Conservation (phyloP, 1,140 invertebrate genomes). For the Parasteatoda tepidariorum region DNA sequence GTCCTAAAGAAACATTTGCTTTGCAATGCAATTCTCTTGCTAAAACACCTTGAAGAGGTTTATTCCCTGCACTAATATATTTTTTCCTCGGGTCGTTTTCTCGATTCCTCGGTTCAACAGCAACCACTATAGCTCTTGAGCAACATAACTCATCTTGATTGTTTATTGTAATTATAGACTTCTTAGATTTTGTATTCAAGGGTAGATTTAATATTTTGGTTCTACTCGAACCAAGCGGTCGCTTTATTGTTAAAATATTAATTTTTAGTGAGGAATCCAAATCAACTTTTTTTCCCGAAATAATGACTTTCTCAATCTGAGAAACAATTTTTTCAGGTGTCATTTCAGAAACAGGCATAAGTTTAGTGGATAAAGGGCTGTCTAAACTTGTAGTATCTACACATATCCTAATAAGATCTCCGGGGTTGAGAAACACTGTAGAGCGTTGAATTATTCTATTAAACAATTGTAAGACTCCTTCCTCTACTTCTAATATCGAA, state of each 20-base stretch:
- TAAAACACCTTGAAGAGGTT: neutral
- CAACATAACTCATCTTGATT: neutral
- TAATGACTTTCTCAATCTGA: neutral
- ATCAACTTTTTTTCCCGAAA: neutral
- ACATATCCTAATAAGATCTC: too few relatives aligned
- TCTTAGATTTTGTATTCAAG: neutral
- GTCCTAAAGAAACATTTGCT: too few relatives aligned
- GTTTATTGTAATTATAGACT: neutral
- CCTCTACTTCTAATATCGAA: too few relatives aligned
- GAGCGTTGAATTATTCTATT: too few relatives aligned
- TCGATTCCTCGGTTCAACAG: neutral
- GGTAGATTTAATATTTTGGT: neutral
- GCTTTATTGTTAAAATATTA: neutral
- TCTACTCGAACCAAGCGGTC: neutral
- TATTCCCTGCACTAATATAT: neutral
- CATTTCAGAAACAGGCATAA: too few relatives aligned
- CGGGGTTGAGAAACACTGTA: too few relatives aligned
- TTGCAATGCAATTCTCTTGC: neutral
- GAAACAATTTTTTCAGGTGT: too few relatives aligned
- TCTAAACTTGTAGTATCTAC: too few relatives aligned
- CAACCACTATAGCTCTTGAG: too few relatives aligned
- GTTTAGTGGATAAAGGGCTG: too few relatives aligned
- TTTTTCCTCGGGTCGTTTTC: neutral
- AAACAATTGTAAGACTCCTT: too few relatives aligned
- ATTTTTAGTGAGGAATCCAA: neutral